A percentile compares a stretch with the other conserved stretches of the same genome.
phyloP scores from a whole-genome alignment of 2,797 vertebrate species.

The Chlorospingus semifuscus region DNA sequence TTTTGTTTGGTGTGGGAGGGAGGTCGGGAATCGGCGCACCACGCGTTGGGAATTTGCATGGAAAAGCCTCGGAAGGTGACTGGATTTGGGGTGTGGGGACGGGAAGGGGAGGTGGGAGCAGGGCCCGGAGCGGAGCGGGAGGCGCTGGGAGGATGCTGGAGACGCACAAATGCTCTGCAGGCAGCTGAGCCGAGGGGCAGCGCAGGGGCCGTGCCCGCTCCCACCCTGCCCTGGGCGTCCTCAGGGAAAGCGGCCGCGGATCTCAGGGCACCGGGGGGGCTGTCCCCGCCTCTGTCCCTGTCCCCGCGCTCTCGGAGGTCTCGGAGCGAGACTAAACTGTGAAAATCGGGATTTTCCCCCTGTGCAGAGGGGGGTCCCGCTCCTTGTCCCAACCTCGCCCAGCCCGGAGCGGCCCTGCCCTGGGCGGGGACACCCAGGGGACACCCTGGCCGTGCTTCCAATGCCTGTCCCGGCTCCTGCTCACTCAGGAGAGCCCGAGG shows the following conservation, averaged over 20 bases:
- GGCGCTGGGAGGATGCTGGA: neutral
- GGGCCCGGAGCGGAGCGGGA: neutral
- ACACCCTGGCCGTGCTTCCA: constrained; percentile 19
- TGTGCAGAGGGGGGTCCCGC: neutral
- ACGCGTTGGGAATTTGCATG: constrained; percentile 7
- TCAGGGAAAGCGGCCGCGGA: constrained; percentile 16
- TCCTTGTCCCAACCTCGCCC: neutral
- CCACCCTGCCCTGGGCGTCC: neutral
- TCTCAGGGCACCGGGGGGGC: neutral
- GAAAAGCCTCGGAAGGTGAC: neutral
- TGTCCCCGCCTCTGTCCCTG: neutral
- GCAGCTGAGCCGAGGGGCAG: neutral
- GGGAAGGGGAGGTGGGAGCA: neutral
- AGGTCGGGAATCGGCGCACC: neutral
- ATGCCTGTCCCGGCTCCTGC: neutral
- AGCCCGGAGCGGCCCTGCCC: neutral
- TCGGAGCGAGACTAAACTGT: constrained; percentile 40
- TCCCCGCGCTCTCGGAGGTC: neutral
- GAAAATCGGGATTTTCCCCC: constrained; percentile 15
- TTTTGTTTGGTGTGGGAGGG: neutral
- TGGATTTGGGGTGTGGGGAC: neutral
- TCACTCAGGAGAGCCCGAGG: neutral
- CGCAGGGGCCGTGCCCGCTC: neutral
- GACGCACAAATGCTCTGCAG: constrained; percentile 31
- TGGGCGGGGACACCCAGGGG: neutral